Base-by-base conservation (phyloP, 2,888 invertebrate species). In the Cabera pusaria region DNA sequence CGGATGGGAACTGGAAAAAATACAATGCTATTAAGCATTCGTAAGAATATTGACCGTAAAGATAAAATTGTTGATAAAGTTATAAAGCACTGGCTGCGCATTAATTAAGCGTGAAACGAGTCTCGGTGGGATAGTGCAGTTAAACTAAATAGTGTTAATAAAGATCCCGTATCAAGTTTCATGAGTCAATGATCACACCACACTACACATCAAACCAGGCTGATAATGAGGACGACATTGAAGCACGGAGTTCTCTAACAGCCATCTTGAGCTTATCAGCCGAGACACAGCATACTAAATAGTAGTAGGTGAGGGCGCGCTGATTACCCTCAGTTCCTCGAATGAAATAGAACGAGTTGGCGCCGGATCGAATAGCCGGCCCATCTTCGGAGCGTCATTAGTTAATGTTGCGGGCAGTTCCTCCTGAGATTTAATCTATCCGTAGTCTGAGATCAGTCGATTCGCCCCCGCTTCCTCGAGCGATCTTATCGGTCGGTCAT, bases 351-450 rank as follows among this genome's bases (percentile, higher is more conserved):
- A 75, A 72, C 60, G 64, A 70, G 60, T 52, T 48, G 20, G 48
- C 50, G 45, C 50, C 40, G 22, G 56, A 62, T 57, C 62, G 49
- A 67, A 67, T 76, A 78, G 72, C 74, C 56, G 51, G 50, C 65
- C 62, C 68, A 76, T 74, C 76, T 75, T 71, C 60, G 57, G 61
- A 64, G 64, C 65, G 68, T 76, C 80, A 80, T 80, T 80, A 80
- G 80, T 79, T 80, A 80, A 80, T 80, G 80, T 79, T 76, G 78
- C 75, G 76, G 78, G 60, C 76, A 75, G 75, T 75, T 71, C 65
- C 69, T 64, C 64, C 59, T 49, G 59, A 70, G 76, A 78, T 79
- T 72, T 72, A 74, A 79, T 79, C 78, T 74, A 45, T 53, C 56
- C 64, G 35, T 56, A 63, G 69, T 56, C 64, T 58, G 54, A 68